These are phyloP conservation scores for Sander vitreus DNA, from an alignment of 2,113 vertebrate species.

Conservation along the genomic window DNA sequence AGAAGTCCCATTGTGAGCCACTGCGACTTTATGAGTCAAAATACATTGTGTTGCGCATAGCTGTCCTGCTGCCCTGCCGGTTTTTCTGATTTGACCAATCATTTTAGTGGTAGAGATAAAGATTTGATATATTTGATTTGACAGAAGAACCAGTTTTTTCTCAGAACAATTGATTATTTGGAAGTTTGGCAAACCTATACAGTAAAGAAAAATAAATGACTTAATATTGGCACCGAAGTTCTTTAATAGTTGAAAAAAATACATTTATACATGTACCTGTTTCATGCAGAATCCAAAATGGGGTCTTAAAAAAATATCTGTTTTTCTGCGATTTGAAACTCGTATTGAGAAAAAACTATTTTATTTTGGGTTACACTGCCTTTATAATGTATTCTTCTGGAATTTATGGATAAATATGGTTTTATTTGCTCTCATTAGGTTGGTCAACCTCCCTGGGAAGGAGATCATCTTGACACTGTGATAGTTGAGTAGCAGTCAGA, in stretches of 20 bases:
- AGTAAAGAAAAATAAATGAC: background rate
- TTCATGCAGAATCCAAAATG: background rate
- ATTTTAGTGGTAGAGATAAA: background rate
- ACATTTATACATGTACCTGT: background rate
- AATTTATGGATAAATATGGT: conserved; percentile 13
- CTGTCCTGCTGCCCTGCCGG: conserved; percentile 13
- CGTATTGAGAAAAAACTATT: background rate
- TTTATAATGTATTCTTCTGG: conserved; percentile 24
- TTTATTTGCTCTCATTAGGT: conserved; percentile 13
- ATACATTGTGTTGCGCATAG: background rate
- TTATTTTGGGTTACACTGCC: background rate
- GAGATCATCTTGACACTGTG: conserved; percentile 68
- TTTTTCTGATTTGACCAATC: conserved; percentile 18
- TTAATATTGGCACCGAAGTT: conserved; percentile 8
- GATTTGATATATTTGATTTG: conserved; percentile 30
- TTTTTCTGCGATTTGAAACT: conserved; percentile 6
- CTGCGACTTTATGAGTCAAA: conserved; percentile 7
- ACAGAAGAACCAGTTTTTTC: background rate
- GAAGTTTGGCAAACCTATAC: background rate
- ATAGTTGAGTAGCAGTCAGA: conserved; percentile 66
- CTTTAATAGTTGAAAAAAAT: background rate
- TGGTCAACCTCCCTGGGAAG: conserved; percentile 21
- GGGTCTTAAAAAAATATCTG: background rate
- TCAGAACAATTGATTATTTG: conserved; percentile 21
- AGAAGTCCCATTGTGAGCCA: background rate